A percentile compares a stretch with the other conserved stretches of the same genome.
Evolutionary conservation across 2,113 vertebrate species (phyloP).

Genomic region (Seriola quinqueradiata): DNA sequence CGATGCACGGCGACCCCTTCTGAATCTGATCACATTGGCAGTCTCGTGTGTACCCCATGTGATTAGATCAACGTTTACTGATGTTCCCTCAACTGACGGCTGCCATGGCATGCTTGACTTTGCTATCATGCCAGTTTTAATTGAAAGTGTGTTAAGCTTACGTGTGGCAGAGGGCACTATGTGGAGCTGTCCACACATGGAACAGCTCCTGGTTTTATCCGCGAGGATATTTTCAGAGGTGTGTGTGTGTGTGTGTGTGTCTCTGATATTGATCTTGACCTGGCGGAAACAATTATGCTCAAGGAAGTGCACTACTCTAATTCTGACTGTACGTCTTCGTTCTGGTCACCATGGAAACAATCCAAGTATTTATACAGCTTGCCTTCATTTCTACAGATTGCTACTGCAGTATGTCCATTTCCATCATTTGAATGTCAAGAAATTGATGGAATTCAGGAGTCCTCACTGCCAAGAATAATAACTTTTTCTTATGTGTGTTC

Average conservation of each 20-base stretch:
- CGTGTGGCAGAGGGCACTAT: background rate
- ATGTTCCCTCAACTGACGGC: constrained; percentile 18
- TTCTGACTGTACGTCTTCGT: constrained; percentile 26
- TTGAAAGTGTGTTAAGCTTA: background rate
- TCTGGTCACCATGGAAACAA: constrained; percentile 58
- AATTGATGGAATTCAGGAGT: constrained; percentile 65
- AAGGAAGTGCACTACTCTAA: constrained; percentile 14
- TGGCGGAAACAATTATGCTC: background rate
- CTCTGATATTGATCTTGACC: background rate
- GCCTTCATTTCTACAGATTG: constrained; percentile 56
- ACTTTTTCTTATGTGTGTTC: background rate
- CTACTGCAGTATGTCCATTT: constrained; percentile 58
- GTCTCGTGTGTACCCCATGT: constrained; percentile 7
- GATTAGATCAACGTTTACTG: constrained; percentile 27
- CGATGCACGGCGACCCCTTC: constrained; percentile 62
- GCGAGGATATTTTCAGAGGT: background rate
- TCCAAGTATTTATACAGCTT: constrained; percentile 35
- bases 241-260: background rate
- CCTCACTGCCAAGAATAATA: constrained; percentile 42
- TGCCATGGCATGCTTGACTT: constrained; percentile 48
- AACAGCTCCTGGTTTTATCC: constrained; percentile 2
- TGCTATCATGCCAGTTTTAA: constrained; percentile 10
- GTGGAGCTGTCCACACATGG: background rate
- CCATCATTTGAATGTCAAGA: constrained; percentile 61
- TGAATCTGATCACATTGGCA: constrained; percentile 48